A percentile compares a stretch with the other conserved stretches of the same genome.
phyloP scores from a whole-genome alignment of 2,113 vertebrate species.

The Elephantulus edwardii region DNA sequence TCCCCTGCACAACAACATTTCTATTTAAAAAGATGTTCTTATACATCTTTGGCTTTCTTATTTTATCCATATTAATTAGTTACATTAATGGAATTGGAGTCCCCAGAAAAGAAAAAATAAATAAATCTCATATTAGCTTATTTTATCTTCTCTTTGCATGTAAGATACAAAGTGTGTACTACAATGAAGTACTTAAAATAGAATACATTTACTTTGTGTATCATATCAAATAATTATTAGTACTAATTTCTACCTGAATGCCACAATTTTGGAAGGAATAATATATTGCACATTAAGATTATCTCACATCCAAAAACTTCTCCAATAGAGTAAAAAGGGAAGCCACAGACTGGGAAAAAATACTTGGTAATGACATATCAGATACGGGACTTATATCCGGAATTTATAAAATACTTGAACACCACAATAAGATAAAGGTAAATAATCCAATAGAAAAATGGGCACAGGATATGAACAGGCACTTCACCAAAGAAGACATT shows the following conservation, averaged over 20 bases:
- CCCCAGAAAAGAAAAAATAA: neutral
- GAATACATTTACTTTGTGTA: neutral
- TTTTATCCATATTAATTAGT: neutral
- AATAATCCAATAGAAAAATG: too few relatives aligned
- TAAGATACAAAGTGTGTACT: neutral
- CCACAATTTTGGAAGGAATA: slow-evolving; percentile 61
- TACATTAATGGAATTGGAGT: neutral
- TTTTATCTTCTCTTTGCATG: neutral
- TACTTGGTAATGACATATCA: too few relatives aligned
- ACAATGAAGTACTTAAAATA: neutral
- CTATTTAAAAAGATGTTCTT: neutral
- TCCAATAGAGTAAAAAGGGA: too few relatives aligned
- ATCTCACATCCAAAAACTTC: too few relatives aligned
- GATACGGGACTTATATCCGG: too few relatives aligned
- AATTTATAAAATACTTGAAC: too few relatives aligned
- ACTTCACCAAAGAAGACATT: too few relatives aligned
- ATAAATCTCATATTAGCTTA: neutral
- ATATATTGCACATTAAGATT: slow-evolving; percentile 66
- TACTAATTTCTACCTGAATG: slow-evolving; percentile 21
- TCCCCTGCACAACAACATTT: too few relatives aligned
- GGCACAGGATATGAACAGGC: too few relatives aligned
- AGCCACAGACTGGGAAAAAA: too few relatives aligned
- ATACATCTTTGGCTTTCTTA: neutral
- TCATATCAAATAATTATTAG: neutral
- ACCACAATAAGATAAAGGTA: too few relatives aligned